These are phyloP conservation scores for Burhinus oedicnemus DNA, from an alignment of 2,113 vertebrate species.

Conservation along the genomic window DNA sequence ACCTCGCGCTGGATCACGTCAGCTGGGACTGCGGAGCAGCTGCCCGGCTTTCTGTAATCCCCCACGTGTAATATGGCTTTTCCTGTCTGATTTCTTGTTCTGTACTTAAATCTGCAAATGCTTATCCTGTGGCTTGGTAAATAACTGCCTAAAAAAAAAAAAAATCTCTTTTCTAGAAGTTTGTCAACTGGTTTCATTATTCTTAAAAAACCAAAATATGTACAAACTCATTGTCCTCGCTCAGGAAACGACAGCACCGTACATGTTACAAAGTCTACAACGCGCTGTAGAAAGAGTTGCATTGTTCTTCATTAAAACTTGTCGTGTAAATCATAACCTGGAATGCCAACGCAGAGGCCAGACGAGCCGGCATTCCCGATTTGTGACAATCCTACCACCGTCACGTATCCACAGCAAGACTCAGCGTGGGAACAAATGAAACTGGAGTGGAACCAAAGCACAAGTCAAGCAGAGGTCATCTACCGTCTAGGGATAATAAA, in stretches of 20 bases:
- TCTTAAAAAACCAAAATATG: not conserved
- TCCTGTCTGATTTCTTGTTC: not conserved
- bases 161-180: not conserved
- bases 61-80: not conserved
- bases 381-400: not conserved
- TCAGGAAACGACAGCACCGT: not conserved
- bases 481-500: not conserved
- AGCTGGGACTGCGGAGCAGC: not conserved
- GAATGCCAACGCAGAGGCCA: not conserved
- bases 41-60: not conserved
- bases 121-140: not conserved
- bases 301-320: not conserved
- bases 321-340: not conserved
- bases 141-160: not conserved
- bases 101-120: not conserved
- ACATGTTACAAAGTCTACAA: not conserved
- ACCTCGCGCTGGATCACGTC: too few species aligned
- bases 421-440: not conserved
- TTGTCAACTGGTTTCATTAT: not conserved
- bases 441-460: not conserved
- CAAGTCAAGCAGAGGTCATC: not conserved
- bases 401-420: not conserved
- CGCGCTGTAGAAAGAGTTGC: accelerated
- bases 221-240: not conserved
- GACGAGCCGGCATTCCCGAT: not conserved